Evolutionary conservation across 2,888 invertebrate species (phyloP), one percentile per base, ranked within the genome.

Genomic region (Agrotis clavis): DNA sequence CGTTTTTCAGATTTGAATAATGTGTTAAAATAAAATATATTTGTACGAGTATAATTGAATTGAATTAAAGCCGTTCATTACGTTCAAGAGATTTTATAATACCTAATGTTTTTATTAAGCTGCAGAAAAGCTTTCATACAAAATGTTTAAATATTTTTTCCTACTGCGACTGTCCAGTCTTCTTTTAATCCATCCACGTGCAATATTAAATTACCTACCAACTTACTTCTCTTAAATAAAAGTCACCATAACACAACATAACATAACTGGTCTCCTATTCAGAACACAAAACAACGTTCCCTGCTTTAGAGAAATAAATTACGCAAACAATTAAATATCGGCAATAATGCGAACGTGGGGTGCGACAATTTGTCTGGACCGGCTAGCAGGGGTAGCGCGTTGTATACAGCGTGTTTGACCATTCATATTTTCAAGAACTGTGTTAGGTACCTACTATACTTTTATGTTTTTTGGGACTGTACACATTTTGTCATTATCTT

Each of bases 321-420:
- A 96, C 96, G 94, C 95, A 96, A 96, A 96, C 96, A 96, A 96
- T 96, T 96, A 96, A 96, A 96, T 96, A 96, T 96, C 93, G 94
- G 96, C 95, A 96, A 95, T 96, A 96, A 96, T 95, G 92, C 91
- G 93, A 94, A 94, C 95, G 93, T 92, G 94, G 96, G 96, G 96
- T 95, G 96, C 95, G 96, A 96, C 96, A 96, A 96, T 96, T 96
- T 96, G 96, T 96, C 96, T 95, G 93, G 94, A 94, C 94, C 92
- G 91, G 94, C 91, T 91, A 89, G 90, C 83, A 91, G 89, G 95
- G 95, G 95, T 92, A 89, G 87, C 86, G 87, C 81, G 81, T 77
- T 86, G 62, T 82, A 76, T 90, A 92, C 88, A 91, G 90, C 50
- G 3, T 89, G 92, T 74, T 69, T 50, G 3, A 53, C 74, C 68